Evolutionary conservation across 2,797 vertebrate genomes (phyloP), one percentile per base, ranked within the genome.

Genomic region (Sebastes glaucus): DNA sequence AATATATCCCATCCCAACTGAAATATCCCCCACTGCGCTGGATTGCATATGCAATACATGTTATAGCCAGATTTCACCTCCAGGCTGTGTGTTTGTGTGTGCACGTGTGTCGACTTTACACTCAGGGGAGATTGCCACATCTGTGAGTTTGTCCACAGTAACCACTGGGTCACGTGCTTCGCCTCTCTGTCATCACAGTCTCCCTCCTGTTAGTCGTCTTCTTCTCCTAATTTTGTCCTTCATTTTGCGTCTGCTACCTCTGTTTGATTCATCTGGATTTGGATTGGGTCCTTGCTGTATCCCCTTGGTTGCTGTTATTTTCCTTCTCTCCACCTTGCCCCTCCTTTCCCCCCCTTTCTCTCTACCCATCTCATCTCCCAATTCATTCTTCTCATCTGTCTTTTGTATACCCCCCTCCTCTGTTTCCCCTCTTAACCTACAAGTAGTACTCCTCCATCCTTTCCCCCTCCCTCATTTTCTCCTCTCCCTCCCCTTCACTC

Each of bases 121-220:
- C 91, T 89, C 82, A 18, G 28, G 90, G 86, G 83, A 88, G 35
- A 71, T 55, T 87, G 89, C 46, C 90, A 88, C 93, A 93, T 93
- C 93, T 93, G 90, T 86, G 90, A 87, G 82, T 89, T 79, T 80
- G 83, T 85, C 87, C 85, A 88, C 84, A 68, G 82, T 79, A 63
- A 71, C 84, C 62, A 62, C 76, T 83, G 86, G 88, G 89, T 92
- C 91, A 88, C 85, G 88, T 78, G 84, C 69, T 71, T 79, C 4
- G 20, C 66, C 57, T 77, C 59, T 74, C 68, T 72, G 57, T 79
- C 63, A 9, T 84, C 77, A 72, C 61, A 20, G 66, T 22, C 77
- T 60, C 62, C 10, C 81, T 80, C 69, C 57, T 69, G 61, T 63
- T 33, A 59, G 35, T 77, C 42, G 65, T 68, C 53, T 59, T 80